Evolutionary conservation across 2,888 invertebrate species (phyloP), one percentile per base, ranked within the genome.

Genomic region (Leptinotarsa juncta): DNA sequence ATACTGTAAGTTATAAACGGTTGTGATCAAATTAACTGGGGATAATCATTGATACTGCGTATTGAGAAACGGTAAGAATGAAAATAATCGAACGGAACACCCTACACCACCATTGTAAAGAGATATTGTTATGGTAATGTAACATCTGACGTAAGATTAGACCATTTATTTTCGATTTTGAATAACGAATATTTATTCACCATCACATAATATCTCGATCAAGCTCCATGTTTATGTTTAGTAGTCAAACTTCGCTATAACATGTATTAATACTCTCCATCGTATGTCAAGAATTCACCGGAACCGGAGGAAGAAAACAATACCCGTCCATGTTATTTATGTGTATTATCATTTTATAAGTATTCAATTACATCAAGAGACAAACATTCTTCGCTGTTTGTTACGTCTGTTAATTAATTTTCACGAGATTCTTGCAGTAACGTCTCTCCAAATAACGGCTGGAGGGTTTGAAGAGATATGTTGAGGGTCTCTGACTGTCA

Each of bases 401-500:
- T 72, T 67, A 53, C 67, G 69, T 48, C 70, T 72, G 72, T 72
- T 72, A 72, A 75, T 72, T 75, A 72, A 75, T 75, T 72, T 75
- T 55, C 70, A 42, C 57, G 49, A 57, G 26, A 62, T 62, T 62
- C 62, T 62, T 62, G 42, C 62, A 70, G 70, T 65, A 70, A 50
- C 74, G 67, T 71, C 74, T 67, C 67, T 67, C 48, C 49, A 71
- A 74, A 71, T 70, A 72, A 75, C 71, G 67, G 67, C 67, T 74
- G 62, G 70, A 73, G 66, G 73, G 70, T 18, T 67, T 73, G 69
- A 55, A 53, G 75, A 77, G 75, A 77, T 76, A 78, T 70, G 76
- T 76, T 70, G 67, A 76, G 75, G 73, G 78, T 71, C 67, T 65
- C 70, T 51, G 67, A 72, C 72, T 73, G 73, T 73, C 75, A 75